phyloP scores from a whole-genome alignment of 2,888 invertebrate species.

The Lepas anatifera region DNA sequence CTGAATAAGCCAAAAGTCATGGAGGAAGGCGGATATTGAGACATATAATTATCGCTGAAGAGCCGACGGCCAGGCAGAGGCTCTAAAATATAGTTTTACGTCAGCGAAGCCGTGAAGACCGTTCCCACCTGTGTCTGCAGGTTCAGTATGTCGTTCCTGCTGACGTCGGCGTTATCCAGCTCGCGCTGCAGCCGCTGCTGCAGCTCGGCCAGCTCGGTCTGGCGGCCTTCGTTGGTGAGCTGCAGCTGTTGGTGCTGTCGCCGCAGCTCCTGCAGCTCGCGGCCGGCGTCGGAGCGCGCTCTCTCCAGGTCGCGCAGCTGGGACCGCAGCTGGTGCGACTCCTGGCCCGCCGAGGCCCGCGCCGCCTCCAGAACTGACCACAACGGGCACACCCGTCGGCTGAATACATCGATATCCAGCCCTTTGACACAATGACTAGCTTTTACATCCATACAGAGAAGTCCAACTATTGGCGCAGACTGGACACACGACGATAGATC shows the following conservation, averaged over 20 bases:
- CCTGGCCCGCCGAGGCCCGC: slow-evolving; percentile 17
- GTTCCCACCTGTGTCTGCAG: slow-evolving; percentile 23
- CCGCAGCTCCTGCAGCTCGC: slow-evolving; percentile 21
- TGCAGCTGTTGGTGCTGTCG: slow-evolving; percentile 20
- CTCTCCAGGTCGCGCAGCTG: slow-evolving; percentile 22
- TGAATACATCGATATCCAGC: too few relatives aligned
- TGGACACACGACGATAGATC: too few relatives aligned
- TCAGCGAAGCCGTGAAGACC: too few relatives aligned
- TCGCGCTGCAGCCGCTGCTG: slow-evolving; percentile 21
- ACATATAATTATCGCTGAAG: too few relatives aligned
- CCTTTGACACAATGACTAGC: too few relatives aligned
- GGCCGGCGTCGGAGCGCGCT: background rate
- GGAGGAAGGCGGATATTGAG: too few relatives aligned
- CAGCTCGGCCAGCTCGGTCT: slow-evolving; percentile 1
- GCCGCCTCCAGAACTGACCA: background rate
- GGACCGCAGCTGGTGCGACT: slow-evolving; percentile 21
- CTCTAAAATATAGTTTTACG: too few relatives aligned
- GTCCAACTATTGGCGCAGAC: too few relatives aligned
- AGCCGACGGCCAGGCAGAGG: too few relatives aligned
- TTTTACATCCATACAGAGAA: too few relatives aligned
- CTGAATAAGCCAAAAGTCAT: too few relatives aligned
- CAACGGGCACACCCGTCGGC: too few relatives aligned
- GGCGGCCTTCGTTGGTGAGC: slow-evolving; percentile 14
- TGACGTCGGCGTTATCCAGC: slow-evolving; percentile 22
- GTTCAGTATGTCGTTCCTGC: slow-evolving; percentile 21